Conservation (phyloP, 2,888 invertebrate genomes). For the Cryptocephalus primarius region DNA sequence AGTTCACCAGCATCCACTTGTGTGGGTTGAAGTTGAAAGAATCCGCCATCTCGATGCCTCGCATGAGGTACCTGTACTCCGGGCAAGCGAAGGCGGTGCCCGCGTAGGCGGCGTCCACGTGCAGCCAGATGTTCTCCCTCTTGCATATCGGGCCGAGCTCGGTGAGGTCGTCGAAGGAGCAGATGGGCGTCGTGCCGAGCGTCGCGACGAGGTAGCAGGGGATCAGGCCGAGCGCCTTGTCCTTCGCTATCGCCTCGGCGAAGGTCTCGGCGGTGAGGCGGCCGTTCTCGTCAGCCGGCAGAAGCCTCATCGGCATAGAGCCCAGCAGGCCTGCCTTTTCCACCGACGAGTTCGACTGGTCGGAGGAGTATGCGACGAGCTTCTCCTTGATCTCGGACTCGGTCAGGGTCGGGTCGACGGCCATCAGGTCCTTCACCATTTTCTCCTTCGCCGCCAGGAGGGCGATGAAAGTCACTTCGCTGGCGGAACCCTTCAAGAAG, state of each 20-base stretch:
- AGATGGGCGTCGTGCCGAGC: conserved; percentile 60
- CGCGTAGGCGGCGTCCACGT: conserved; percentile 95
- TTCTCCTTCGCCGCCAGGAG: conserved; percentile 70
- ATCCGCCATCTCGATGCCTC: conserved; percentile 69
- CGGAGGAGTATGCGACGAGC: conserved; percentile 73
- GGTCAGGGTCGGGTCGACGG: conserved; percentile 47
- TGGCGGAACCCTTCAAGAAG: conserved; percentile 67
- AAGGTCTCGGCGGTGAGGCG: conserved; percentile 57
- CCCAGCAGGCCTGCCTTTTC: conserved; percentile 77
- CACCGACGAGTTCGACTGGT: conserved; percentile 83
- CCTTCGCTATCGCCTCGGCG: conserved; percentile 61
- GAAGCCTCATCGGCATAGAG: conserved; percentile 64
- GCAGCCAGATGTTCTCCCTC: conserved; percentile 72
- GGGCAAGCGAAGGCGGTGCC: conserved; percentile 87
- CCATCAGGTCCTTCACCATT: conserved; percentile 46
- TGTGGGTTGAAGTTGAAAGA: conserved; percentile 93
- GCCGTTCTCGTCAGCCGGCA: conserved; percentile 58
- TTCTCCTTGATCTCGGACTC: conserved; percentile 58
- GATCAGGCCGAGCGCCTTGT: conserved; percentile 67
- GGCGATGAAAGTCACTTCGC: conserved; percentile 78
- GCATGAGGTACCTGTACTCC: conserved; percentile 49
- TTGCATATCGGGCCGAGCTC: conserved; percentile 78
- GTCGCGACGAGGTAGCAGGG: conserved; percentile 78
- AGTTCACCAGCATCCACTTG: conserved; percentile 92
- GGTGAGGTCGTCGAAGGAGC: conserved; percentile 82